Evolutionary conservation across 1,140 invertebrate genomes (phyloP).

Genomic region (Heliconius himera): DNA sequence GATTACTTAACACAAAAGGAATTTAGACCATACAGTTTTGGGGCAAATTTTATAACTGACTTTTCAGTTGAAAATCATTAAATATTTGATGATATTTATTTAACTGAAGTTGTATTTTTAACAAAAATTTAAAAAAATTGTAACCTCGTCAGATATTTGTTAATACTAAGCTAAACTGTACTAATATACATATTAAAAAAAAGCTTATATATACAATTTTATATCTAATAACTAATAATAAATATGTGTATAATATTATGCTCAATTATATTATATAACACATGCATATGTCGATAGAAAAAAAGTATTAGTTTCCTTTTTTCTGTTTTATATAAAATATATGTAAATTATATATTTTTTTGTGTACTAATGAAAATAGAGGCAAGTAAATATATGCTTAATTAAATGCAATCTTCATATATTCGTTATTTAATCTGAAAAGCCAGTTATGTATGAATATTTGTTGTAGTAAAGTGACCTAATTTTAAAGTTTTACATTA

Average conservation of each 20-base stretch:
- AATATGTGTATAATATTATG: constrained; percentile 1
- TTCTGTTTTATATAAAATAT: background rate
- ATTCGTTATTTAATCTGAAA: background rate
- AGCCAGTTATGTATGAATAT: background rate
- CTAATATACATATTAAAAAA: no score
- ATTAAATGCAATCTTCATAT: background rate
- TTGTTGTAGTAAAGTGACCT: background rate
- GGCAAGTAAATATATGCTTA: no score
- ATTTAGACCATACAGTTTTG: background rate
- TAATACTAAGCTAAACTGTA: background rate
- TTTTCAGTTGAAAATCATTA: background rate
- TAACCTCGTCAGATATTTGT: background rate
- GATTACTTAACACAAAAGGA: background rate
- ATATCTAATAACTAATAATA: background rate
- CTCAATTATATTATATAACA: background rate
- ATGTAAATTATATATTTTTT: no score
- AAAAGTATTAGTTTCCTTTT: background rate
- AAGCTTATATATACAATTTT: background rate
- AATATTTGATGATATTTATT: no score
- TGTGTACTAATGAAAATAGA: no score
- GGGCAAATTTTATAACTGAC: constrained; percentile 1
- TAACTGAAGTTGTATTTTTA: no score
- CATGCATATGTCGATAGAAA: background rate
- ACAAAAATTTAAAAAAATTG: no score
- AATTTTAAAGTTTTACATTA: background rate